Percentiles rank a stretch among this genome's conserved stretches.
These are phyloP conservation scores for Pungitius pungitius DNA, from an alignment of 2,113 vertebrate species.

Conservation along the genomic window DNA sequence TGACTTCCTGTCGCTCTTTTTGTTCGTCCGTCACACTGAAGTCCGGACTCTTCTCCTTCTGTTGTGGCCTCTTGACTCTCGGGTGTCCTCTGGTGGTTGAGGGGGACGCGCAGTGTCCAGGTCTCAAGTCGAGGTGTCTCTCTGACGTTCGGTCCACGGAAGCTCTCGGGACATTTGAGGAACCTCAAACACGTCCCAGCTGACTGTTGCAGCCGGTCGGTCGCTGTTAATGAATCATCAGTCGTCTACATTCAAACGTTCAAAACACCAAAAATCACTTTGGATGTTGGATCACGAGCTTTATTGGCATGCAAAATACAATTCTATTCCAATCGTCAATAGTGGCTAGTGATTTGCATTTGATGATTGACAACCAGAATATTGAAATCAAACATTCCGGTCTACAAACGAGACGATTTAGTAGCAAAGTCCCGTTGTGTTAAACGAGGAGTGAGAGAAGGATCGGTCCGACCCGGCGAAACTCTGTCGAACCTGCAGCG, in stretches of 20 bases:
- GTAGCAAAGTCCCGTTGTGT: not conserved
- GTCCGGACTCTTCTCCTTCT: slow-evolving; percentile 24
- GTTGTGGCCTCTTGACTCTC: slow-evolving; percentile 10
- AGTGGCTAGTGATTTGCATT: not conserved
- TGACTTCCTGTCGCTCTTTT: slow-evolving; percentile 27
- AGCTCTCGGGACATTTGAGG: not conserved
- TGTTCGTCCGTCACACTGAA: slow-evolving; percentile 27
- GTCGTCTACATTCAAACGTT: not conserved
- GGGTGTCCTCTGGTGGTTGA: not conserved
- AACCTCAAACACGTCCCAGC: not conserved
- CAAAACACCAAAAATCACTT: not conserved
- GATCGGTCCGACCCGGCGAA: not conserved
- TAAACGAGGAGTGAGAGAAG: not conserved
- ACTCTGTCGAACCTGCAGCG: slow-evolving; percentile 4
- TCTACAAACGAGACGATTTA: not conserved
- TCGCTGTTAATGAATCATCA: not conserved
- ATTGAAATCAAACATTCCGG: not conserved
- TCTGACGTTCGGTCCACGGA: not conserved
- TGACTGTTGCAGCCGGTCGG: not conserved
- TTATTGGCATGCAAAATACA: not conserved
- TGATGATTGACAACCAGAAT: not conserved
- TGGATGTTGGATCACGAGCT: not conserved
- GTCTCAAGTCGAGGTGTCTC: not conserved
- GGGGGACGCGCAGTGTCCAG: not conserved
- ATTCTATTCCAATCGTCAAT: not conserved